Conservation (phyloP, 2,888 invertebrate genomes). For the Notodonta dromedarius region DNA sequence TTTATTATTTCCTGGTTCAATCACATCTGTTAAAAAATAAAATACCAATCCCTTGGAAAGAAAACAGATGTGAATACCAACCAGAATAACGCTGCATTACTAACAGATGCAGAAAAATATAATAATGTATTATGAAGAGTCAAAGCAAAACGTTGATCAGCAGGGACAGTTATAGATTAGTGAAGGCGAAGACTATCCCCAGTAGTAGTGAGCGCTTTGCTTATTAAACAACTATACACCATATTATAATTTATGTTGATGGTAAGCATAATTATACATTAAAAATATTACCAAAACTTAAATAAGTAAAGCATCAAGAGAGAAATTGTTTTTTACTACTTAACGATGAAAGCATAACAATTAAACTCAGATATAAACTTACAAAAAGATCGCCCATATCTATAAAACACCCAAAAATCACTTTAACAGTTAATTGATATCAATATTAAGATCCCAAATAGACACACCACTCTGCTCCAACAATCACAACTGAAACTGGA, state of each 20-base stretch:
- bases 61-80: not conserved
- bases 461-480: too few relatives aligned
- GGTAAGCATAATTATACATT: too few relatives aligned
- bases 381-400: constrained; percentile 59
- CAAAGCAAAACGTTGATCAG: too few relatives aligned
- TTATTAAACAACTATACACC: too few relatives aligned
- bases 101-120: not conserved
- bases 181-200: too few relatives aligned
- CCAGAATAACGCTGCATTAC: not conserved
- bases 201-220: too few relatives aligned
- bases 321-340: too few relatives aligned
- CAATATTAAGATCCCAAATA: not conserved
- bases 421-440: constrained; percentile 8
- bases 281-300: too few relatives aligned
- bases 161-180: too few relatives aligned
- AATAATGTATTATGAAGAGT: not conserved
- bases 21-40: not conserved
- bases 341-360: too few relatives aligned
- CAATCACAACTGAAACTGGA: not conserved
- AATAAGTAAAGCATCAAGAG: too few relatives aligned
- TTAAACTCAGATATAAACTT: constrained; percentile 33
- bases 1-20: not conserved
- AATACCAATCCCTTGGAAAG: not conserved
- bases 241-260: too few relatives aligned
- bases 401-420: constrained; percentile 7